Base-by-base conservation (phyloP, 2,888 invertebrate species). In the Octodonta nipae region DNA sequence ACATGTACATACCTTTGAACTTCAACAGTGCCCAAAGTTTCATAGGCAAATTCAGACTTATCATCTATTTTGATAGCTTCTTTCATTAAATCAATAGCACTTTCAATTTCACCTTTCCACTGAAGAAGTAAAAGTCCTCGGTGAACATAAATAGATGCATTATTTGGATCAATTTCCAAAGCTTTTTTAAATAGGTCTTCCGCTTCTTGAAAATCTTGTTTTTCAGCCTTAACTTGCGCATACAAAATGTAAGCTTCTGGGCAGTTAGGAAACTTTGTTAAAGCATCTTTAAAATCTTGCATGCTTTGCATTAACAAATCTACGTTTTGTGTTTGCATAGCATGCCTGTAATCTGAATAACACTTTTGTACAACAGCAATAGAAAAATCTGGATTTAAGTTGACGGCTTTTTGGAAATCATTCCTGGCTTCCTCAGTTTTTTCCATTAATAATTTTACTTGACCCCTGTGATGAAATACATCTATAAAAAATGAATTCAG, bases 1-100 rank as follows among this genome's bases (percentile, higher is more conserved):
- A n/a, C n/a, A n/a, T n/a, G n/a, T n/a, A n/a, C n/a, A n/a, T n/a
- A 75, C 86, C 81, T 70, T 65, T 93, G 93, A 42, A 93, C 87
- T 72, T 92, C 89, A 43, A 95, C 81, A 14, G 91, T 88, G 46
- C 88, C 93, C 39, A 93, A 67, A 26, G 92, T 91, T 67, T 95
- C 95, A 60, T 86, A 92, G 5, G 88, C 93, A 67, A 91, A 82
- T 63, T 88, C 86, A 67, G 91, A 93, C 60, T 84, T 85, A 30
- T 83, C 78, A 65, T 95, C 95, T 49, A 88, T 70, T 55, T 80
- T 74, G 43, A 93, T 75, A 1, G 88, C 88, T 58, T 79, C 73
- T 41, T 77, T 75, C 51, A 93, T 82, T 37, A 82, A 66, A 43
- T 74, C 68, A 0, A 85, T 70, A 13, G 88, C 84, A 51, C 76